phyloP scores from a whole-genome alignment of 2,888 invertebrate species.

The Macrophya annulata region DNA sequence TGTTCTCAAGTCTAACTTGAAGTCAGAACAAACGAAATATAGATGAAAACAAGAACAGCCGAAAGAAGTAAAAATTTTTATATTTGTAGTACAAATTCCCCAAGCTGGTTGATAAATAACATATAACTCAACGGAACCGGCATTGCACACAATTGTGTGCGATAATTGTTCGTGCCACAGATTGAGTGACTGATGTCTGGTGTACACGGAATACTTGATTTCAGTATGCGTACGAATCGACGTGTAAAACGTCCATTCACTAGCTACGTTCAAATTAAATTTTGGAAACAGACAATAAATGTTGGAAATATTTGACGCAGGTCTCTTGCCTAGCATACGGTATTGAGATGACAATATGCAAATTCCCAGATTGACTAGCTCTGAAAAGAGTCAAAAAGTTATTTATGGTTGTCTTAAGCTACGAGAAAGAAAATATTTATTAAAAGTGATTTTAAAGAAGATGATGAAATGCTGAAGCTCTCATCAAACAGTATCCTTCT shows the following conservation, averaged over 20 bases:
- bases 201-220: not conserved
- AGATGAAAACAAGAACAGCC: not conserved
- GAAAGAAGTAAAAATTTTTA: not conserved
- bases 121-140: not conserved
- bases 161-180: constrained; percentile 4
- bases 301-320: not conserved
- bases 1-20: not conserved
- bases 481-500: too few relatives aligned
- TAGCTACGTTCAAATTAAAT: not conserved
- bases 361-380: not conserved
- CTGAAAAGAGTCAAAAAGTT: not conserved
- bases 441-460: too few relatives aligned
- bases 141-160: constrained; percentile 28
- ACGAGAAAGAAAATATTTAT: not conserved
- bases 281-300: not conserved
- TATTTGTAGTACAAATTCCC: not conserved
- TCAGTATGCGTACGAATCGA: constrained; percentile 56
- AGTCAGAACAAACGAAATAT: not conserved
- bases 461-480: not conserved
- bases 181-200: constrained; percentile 48
- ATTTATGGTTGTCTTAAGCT: not conserved
- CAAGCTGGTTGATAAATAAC: constrained; percentile 14
- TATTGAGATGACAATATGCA: not conserved
- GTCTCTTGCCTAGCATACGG: not conserved
- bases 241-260: not conserved